Evolutionary conservation across 2,113 vertebrate species (phyloP).

Genomic region (Grus americana): DNA sequence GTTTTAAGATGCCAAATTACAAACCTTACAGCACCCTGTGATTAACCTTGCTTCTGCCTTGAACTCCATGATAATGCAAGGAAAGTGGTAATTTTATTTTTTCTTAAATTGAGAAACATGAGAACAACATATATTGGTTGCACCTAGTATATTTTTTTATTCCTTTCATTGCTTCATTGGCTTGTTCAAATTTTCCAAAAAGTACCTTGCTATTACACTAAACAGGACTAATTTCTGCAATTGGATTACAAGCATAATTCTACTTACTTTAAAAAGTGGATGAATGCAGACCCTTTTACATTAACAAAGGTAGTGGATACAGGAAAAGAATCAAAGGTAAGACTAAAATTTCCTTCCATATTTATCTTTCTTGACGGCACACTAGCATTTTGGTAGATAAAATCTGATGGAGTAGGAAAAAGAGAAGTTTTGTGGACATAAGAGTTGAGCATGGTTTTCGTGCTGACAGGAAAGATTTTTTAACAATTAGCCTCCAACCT

Average conservation of each 20-base stretch:
- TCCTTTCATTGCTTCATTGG: neutral
- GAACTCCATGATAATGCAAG: neutral
- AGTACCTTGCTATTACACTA: neutral
- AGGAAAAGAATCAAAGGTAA: neutral
- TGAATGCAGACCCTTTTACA: neutral
- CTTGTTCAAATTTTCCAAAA: neutral
- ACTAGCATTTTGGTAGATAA: neutral
- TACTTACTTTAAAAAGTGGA: neutral
- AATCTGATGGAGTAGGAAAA: neutral
- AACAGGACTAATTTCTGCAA: neutral
- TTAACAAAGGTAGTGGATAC: neutral
- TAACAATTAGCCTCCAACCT: neutral
- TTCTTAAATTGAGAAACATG: neutral
- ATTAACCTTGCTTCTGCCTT: neutral
- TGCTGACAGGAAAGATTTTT: accelerated
- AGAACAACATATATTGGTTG: neutral
- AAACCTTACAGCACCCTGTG: neutral
- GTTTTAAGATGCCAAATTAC: neutral
- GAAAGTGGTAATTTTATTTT: neutral
- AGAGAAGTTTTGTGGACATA: neutral
- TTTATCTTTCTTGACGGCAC: neutral
- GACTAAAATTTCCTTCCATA: neutral
- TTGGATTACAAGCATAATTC: neutral
- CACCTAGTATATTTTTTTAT: neutral
- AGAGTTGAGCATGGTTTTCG: neutral